phyloP scores from a whole-genome alignment of 2,797 vertebrate species.

The Enteromius anoplus region DNA sequence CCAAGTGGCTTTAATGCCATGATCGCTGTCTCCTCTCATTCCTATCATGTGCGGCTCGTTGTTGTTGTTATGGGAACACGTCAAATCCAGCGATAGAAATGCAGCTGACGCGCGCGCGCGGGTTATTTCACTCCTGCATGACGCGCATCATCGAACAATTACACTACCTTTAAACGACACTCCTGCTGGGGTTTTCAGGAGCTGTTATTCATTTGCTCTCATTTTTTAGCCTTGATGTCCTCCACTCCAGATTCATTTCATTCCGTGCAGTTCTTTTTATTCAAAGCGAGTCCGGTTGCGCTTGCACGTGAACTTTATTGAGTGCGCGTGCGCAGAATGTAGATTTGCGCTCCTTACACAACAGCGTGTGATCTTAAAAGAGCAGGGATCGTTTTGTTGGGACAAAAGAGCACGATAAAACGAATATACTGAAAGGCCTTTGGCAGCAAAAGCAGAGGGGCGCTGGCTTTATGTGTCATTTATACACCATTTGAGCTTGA shows the following conservation, averaged over 20 bases:
- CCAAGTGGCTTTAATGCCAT: slow-evolving; percentile 21
- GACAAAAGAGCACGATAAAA: not conserved
- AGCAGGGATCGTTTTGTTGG: not conserved
- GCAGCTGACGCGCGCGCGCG: slow-evolving; percentile 22
- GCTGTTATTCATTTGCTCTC: not conserved
- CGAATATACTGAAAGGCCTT: not conserved
- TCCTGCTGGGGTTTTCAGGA: not conserved
- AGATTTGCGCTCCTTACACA: not conserved
- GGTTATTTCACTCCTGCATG: slow-evolving; percentile 11
- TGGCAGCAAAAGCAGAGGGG: not conserved
- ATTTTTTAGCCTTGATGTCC: not conserved
- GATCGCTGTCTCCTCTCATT: slow-evolving; percentile 42
- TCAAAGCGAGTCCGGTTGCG: not conserved
- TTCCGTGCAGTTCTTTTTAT: not conserved
- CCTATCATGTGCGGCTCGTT: slow-evolving; percentile 3
- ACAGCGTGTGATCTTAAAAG: slow-evolving; percentile 7
- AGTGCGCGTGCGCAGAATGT: slow-evolving; percentile 24
- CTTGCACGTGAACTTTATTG: not conserved
- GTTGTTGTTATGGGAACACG: slow-evolving; percentile 10
- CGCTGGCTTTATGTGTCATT: too few relatives aligned
- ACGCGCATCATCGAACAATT: not conserved
- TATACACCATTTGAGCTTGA: not conserved
- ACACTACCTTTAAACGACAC: not conserved
- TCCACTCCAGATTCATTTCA: not conserved
- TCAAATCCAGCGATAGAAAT: not conserved